These are phyloP conservation scores for Drosophila mercatorum DNA, from an alignment of 2,888 invertebrate species.

Conservation along the genomic window DNA sequence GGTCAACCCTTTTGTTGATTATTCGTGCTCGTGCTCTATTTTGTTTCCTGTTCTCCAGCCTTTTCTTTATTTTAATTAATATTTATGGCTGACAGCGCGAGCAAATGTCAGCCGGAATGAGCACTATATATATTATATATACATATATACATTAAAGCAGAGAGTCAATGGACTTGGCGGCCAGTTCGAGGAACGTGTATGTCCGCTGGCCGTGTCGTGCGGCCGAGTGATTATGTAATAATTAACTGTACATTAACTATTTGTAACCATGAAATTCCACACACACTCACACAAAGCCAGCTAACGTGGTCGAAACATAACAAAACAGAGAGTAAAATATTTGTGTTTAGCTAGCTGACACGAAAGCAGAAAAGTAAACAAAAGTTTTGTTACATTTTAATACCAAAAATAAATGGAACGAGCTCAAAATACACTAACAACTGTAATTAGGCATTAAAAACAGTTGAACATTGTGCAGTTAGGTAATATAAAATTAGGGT, in stretches of 20 bases:
- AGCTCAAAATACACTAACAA: slow-evolving; percentile 23
- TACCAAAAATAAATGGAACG: not conserved
- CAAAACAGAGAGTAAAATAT: slow-evolving; percentile 27
- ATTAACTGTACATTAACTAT: slow-evolving; percentile 80
- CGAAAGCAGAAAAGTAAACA: slow-evolving; percentile 41
- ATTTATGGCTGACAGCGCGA: slow-evolving; percentile 43
- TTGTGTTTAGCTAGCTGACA: slow-evolving; percentile 49
- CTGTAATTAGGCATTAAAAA: not conserved
- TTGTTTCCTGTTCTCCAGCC: not conserved
- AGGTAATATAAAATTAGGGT: not conserved
- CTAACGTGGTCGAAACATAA: slow-evolving; percentile 22
- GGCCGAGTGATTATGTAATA: slow-evolving; percentile 76
- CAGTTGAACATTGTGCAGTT: not conserved
- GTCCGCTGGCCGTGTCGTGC: slow-evolving; percentile 52
- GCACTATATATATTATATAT: not conserved
- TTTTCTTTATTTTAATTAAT: slow-evolving; percentile 46
- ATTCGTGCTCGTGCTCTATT: slow-evolving; percentile 26
- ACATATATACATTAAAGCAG: slow-evolving; percentile 16
- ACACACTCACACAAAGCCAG: slow-evolving; percentile 4
- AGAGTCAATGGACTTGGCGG: slow-evolving; percentile 63
- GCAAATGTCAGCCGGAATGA: slow-evolving; percentile 11
- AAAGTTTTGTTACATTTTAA: slow-evolving; percentile 10
- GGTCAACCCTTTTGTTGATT: slow-evolving; percentile 62
- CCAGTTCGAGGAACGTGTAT: slow-evolving; percentile 26
- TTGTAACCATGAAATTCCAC: slow-evolving; percentile 77